Base-by-base conservation (phyloP, 2,113 vertebrate species). In the Furnarius figulus region DNA sequence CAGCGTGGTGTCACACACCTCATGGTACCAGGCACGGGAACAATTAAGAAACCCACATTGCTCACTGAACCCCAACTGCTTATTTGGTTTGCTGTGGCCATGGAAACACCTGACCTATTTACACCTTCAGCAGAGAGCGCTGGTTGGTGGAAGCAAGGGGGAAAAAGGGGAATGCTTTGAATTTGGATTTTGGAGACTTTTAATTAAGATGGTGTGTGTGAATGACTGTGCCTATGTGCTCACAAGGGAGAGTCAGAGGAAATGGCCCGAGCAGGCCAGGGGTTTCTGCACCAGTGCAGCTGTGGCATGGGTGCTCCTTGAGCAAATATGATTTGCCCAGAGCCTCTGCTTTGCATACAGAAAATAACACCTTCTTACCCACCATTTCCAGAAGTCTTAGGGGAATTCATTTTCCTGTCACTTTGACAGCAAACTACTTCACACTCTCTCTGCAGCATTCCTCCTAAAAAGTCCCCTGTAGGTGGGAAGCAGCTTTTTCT, bases 81-180 rank as follows among this genome's bases (percentile, higher is more conserved):
- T 77, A 8, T 91, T 91, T 86, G 78, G 68, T 95, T 94, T 18
- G 4, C 42, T 37, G 92, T 77, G 85, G 79, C 92, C 83, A 90
- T 92, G 82, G 95, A 93, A 92, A 95, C 83, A 80, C 52, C 68
- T 67, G 75, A 93, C 80, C 79, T 86, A 72, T 90, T 95, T 96
- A 86, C 47, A 84, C 56, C 79, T 88, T 95, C 35, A 63, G 55
- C 6, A 1, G 66, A 62, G 19, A 82, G 39, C 33, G 25, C 37
- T 2, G 5, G 18, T 39, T 46, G 37, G 30, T 30, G 33, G 81
- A 85, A 79, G 53, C 1, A 7, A 71, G 67, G 73, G 58, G 10
- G 71, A 39, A 42, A 52, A 66, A 74, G 7, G 6, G 16, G 31
- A 39, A 55, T 30, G 33, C 53, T 85, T 59, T 73, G 44, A 70